Conservation (phyloP, 2,797 vertebrate genomes). For the Protosalanx chinensis region DNA sequence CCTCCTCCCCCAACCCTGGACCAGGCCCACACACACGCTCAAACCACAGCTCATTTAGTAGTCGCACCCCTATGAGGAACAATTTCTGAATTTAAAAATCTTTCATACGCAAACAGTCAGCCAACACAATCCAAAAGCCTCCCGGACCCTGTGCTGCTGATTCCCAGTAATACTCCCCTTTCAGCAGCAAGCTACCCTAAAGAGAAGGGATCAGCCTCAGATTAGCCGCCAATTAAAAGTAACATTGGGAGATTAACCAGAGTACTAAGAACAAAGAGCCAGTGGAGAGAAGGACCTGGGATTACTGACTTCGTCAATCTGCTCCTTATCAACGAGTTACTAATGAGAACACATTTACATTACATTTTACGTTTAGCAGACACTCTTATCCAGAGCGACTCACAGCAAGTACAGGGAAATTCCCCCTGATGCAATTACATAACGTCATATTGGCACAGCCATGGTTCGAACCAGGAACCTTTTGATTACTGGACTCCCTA, state of each 20-base stretch:
- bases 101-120: not conserved
- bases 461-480: no score
- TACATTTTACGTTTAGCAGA: no score
- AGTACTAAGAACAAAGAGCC: slow-evolving; percentile 13
- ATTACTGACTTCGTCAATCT: slow-evolving; percentile 16
- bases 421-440: no score
- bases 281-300: slow-evolving; percentile 9
- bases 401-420: no score
- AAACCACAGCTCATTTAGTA: slow-evolving; percentile 40
- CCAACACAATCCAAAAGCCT: slow-evolving; percentile 11
- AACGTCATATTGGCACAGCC: no score
- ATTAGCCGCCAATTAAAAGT: slow-evolving; percentile 22
- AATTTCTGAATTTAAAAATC: slow-evolving; percentile 17
- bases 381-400: no score
- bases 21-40: no score
- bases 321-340: not conserved
- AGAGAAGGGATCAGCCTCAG: slow-evolving; percentile 14
- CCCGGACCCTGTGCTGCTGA: not conserved
- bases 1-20: not conserved
- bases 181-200: slow-evolving; percentile 9
- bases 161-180: slow-evolving; percentile 1
- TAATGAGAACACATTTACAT: not conserved
- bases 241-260: slow-evolving; percentile 10
- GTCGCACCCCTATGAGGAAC: not conserved
- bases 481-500: no score